These are phyloP conservation scores for Cheilosia soror DNA, from an alignment of 2,888 invertebrate species.

Conservation along the genomic window DNA sequence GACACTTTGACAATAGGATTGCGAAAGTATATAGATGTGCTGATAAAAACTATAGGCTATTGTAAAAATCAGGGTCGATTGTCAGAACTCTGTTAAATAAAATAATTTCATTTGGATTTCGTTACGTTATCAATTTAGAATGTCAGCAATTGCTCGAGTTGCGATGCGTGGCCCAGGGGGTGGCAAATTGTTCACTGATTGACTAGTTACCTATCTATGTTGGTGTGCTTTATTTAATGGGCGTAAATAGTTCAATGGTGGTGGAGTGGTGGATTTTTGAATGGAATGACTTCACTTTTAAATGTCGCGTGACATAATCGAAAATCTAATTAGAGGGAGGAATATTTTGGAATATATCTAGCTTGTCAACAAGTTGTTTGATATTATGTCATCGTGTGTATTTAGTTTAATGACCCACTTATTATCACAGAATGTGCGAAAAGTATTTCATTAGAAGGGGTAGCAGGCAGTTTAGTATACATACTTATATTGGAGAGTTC, in stretches of 20 bases:
- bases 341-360: too few relatives aligned
- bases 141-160: neutral
- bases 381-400: too few relatives aligned
- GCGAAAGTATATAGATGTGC: too few relatives aligned
- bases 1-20: too few relatives aligned
- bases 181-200: constrained; percentile 3
- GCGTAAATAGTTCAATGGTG: constrained; percentile 6
- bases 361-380: too few relatives aligned
- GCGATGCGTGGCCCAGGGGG: neutral
- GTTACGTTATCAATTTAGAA: neutral
- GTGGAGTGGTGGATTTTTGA: neutral
- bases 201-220: neutral
- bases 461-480: too few relatives aligned
- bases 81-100: neutral
- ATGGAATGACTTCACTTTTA: constrained; percentile 19
- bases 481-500: too few relatives aligned
- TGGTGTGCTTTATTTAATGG: constrained; percentile 1
- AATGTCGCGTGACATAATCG: neutral
- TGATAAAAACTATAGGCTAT: too few relatives aligned
- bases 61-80: neutral
- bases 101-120: neutral
- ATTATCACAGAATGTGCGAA: too few relatives aligned
- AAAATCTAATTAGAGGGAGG: too few relatives aligned
- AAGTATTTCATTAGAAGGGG: too few relatives aligned
- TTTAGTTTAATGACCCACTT: too few relatives aligned